Evolutionary conservation across 2,888 invertebrate genomes (phyloP), one percentile per base, ranked within the genome.

Genomic region (Chrysomela aeneicollis): DNA sequence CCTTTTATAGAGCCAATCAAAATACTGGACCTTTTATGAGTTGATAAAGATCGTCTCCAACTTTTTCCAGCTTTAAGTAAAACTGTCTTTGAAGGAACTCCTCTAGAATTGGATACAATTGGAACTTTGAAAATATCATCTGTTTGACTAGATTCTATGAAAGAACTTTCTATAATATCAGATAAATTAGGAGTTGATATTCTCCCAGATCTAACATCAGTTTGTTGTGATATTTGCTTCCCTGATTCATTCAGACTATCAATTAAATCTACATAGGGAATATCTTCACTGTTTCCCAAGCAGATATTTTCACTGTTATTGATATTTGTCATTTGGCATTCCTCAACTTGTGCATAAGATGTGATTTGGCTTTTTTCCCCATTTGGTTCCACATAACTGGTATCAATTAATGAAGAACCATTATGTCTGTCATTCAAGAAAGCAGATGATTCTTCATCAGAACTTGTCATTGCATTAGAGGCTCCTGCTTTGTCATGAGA

Each of bases 31-130:
- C 59, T 71, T 42, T 67, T 87, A 74, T 87, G 86, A 66, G 86
- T 85, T 66, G 86, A 87, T 4, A 91, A 76, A 0, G 90, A 89
- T 74, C 90, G 86, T 54, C 88, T 86, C 89, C 90, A 91, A 76
- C 87, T 85, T 76, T 89, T 91, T 0, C 91, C 90, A 10, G 90
- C 87, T 71, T 86, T 87, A 1, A 91, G 78, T 10, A 85, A 81
- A 70, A 88, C 82, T 15, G 52, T 51, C 62, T 71, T 70, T 15
- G 64, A 55, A 10, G 61, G 63, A 4, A 2, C 6, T 58, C 52
- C 60, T 35, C 19, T 35, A 1, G 10, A 21, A 55, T 50, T 61
- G 26, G 0, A 18, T 4, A 54, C 9, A 17, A 1, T 53, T 8
- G 67, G 63, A 17, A 59, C 59, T 51, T 59, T 62, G 26, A 69